Evolutionary conservation across 1,140 invertebrate genomes (phyloP), one percentile per base, ranked within the genome.

Genomic region (Druon quercuslanigerum): DNA sequence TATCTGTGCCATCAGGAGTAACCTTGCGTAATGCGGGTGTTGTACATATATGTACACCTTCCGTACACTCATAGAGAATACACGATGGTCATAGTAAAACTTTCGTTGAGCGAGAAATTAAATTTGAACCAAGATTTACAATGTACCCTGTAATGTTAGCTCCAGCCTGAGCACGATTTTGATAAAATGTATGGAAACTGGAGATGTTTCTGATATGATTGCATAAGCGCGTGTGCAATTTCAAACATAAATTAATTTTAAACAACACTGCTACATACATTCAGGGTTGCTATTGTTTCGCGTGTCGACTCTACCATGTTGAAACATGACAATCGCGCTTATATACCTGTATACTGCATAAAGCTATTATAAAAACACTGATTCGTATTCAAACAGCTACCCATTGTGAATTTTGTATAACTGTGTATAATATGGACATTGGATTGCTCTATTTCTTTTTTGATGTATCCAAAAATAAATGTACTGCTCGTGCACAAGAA

Each of bases 41-140:
- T 11, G 8, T 46, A 46, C 40, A 46, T 46, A 46, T 11, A 46
- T 46, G 40, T 9, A 46, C 2, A 46, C 9, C 11, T 46, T 9
- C 7, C 40, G 40, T 46, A 46, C 7, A 46, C 40, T 46, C 40
- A 9, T 46, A 46, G 40, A 8, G 40, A 6, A 46, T 46, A 46
- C 40, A 0, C 40, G 40, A 46, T 11, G 40, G 40, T 46, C 1
- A 11, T 11, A 11, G 7, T 46, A 7, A 1, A 82, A 79, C 79
- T 82, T 79, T 79, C 77, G 75, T 79, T 81, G 80, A 81, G 79
- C 80, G 79, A 78, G 77, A 73, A 75, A 75, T 81, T 81, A 76
- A 81, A 81, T 81, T 81, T 74, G 60, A 71, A 72, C 54, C 76
- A 78, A 81, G 76, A 81, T 79, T 81, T 81, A 81, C 79, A 75